These are phyloP conservation scores for Cephonodes hylas DNA, from an alignment of 2,888 invertebrate species.

Conservation along the genomic window DNA sequence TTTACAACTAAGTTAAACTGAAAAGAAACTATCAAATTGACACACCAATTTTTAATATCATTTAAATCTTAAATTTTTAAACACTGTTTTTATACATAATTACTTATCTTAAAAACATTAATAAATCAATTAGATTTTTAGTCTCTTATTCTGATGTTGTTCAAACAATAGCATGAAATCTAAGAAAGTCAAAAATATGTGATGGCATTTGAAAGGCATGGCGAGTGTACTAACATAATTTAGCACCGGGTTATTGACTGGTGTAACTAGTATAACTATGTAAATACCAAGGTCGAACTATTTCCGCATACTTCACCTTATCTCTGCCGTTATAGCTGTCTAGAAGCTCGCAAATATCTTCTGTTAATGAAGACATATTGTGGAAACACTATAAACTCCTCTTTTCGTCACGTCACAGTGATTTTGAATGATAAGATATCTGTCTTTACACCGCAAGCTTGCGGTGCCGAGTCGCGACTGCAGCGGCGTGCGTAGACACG, in stretches of 20 bases:
- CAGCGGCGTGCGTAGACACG: conserved; percentile 38
- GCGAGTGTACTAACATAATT: neutral
- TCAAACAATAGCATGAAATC: too few relatives aligned
- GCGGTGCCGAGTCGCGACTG: conserved; percentile 16
- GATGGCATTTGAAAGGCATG: conserved; percentile 6
- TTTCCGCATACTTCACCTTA: conserved; percentile 83
- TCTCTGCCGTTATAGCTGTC: conserved; percentile 93
- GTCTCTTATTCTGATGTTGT: too few relatives aligned
- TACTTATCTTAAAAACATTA: too few relatives aligned
- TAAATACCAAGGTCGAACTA: conserved; percentile 49
- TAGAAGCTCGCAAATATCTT: conserved; percentile 86
- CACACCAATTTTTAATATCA: too few relatives aligned
- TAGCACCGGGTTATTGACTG: conserved; percentile 37
- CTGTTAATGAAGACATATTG: conserved; percentile 62
- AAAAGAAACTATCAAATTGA: too few relatives aligned
- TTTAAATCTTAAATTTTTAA: too few relatives aligned
- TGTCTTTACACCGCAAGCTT: conserved; percentile 1
- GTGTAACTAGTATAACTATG: conserved; percentile 34
- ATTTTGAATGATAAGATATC: conserved; percentile 41
- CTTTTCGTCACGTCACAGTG: conserved; percentile 10
- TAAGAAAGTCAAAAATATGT: conserved; percentile 6
- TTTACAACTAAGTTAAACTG: too few relatives aligned
- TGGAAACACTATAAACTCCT: conserved; percentile 17
- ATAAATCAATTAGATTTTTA: too few relatives aligned
- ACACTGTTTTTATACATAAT: too few relatives aligned